Evolutionary conservation across 2,113 vertebrate species (phyloP).

Genomic region (Trogon surrucura): DNA sequence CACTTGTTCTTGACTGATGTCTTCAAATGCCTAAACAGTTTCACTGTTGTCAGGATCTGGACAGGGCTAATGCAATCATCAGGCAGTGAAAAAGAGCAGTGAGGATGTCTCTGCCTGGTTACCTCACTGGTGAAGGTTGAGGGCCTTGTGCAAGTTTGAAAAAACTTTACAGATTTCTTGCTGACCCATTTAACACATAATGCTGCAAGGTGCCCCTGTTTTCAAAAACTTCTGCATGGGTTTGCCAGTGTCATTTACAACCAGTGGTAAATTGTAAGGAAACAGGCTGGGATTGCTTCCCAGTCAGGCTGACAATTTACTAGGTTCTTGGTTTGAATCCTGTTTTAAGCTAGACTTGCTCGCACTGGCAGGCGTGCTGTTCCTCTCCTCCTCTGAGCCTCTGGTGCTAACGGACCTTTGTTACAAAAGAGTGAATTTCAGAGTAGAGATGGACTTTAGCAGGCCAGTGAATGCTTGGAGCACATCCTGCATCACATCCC

Average conservation of each 20-base stretch:
- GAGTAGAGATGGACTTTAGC: neutral
- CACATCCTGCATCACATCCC: neutral
- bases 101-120: neutral
- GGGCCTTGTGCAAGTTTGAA: neutral
- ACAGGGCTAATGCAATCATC: neutral
- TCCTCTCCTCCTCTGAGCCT: neutral
- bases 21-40: neutral
- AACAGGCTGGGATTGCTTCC: neutral
- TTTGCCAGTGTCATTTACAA: neutral
- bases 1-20: neutral
- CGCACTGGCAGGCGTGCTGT: neutral
- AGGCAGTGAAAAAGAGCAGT: fast-evolving
- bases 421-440: neutral
- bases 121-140: neutral
- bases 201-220: neutral
- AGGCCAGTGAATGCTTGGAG: neutral
- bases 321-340: neutral
- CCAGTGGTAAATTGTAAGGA: neutral
- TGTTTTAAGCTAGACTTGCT: neutral
- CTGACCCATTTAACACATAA: neutral
- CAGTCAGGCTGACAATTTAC: neutral
- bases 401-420: neutral
- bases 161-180: neutral
- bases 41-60: neutral
- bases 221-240: neutral